These are phyloP conservation scores for Drosophila macrothrix DNA, from an alignment of 2,888 invertebrate species.

Conservation along the genomic window DNA sequence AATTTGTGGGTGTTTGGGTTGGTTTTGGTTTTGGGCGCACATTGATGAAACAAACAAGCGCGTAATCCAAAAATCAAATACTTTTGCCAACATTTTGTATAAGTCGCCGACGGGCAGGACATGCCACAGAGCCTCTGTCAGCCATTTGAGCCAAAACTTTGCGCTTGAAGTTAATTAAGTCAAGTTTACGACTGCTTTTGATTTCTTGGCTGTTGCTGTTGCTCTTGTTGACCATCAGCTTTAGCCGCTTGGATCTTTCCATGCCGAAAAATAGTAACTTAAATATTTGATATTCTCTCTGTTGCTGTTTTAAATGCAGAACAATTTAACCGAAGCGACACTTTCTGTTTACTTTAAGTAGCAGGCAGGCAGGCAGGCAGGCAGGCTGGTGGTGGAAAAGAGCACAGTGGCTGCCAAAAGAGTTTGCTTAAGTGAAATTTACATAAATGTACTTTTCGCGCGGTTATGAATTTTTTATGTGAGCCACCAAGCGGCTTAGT, in stretches of 20 bases:
- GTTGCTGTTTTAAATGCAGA: constrained; percentile 28
- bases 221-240: constrained; percentile 42
- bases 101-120: constrained; percentile 61
- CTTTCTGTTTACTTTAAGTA: constrained; percentile 43
- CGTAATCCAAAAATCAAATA: constrained; percentile 77
- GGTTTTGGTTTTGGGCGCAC: constrained; percentile 8
- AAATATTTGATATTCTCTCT: constrained; percentile 58
- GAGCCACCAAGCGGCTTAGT: constrained; percentile 46
- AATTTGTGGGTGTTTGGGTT: not conserved
- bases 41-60: constrained; percentile 52
- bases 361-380: constrained; percentile 10
- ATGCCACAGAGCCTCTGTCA: constrained; percentile 47
- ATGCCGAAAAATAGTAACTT: constrained; percentile 69
- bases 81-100: constrained; percentile 66
- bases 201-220: constrained; percentile 33
- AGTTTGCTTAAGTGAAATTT: constrained; percentile 73
- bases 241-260: constrained; percentile 45
- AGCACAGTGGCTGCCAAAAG: constrained; percentile 59
- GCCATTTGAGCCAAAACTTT: constrained; percentile 49
- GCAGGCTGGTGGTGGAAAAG: not conserved
- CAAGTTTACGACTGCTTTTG: constrained; percentile 57
- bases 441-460: constrained; percentile 67
- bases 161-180: constrained; percentile 78
- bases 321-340: constrained; percentile 42
- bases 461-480: constrained; percentile 73